Conservation (phyloP, 2,888 invertebrate species). For the Craniophora ligustri region DNA sequence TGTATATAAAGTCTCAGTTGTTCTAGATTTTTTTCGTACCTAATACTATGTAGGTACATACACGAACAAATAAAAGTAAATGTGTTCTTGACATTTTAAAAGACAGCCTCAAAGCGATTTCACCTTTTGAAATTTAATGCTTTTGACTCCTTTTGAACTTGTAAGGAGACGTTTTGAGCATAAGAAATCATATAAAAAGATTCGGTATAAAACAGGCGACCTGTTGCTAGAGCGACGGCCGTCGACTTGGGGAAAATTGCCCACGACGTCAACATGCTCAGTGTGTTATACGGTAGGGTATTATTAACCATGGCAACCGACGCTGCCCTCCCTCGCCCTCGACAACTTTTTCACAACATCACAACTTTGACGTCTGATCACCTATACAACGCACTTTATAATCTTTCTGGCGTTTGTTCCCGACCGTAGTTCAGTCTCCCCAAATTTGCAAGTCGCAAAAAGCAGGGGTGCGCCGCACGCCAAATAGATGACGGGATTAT, state of each 20-base stretch:
- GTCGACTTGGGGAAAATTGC: slow-evolving; percentile 62
- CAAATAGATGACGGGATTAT: slow-evolving; percentile 88
- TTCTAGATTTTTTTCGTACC: slow-evolving; percentile 4
- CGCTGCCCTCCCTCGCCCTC: slow-evolving; percentile 69
- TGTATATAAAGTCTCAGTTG: slow-evolving; percentile 4
- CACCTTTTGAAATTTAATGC: slow-evolving; percentile 63
- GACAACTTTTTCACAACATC: slow-evolving; percentile 81
- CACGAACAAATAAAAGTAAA: slow-evolving; percentile 40
- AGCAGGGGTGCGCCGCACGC: slow-evolving; percentile 83
- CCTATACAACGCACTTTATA: slow-evolving; percentile 83
- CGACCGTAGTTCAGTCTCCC: slow-evolving; percentile 68
- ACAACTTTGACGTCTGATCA: slow-evolving; percentile 82
- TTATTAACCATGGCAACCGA: slow-evolving; percentile 86
- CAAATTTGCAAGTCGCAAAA: slow-evolving; percentile 82
- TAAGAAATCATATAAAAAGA: slow-evolving; percentile 71
- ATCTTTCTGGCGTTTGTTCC: slow-evolving; percentile 78
- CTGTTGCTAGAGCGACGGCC: slow-evolving; percentile 78
- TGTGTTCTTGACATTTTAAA: slow-evolving; percentile 56
- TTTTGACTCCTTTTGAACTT: slow-evolving; percentile 65
- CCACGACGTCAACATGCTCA: slow-evolving; percentile 63
- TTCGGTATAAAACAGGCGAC: slow-evolving; percentile 67
- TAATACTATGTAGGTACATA: slow-evolving; percentile 33
- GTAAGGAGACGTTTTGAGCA: slow-evolving; percentile 58
- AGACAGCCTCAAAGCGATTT: slow-evolving; percentile 62
- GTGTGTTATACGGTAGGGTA: slow-evolving; percentile 72